Evolutionary conservation across 2,888 invertebrate species (phyloP).

Genomic region (Mesoligia furuncula): DNA sequence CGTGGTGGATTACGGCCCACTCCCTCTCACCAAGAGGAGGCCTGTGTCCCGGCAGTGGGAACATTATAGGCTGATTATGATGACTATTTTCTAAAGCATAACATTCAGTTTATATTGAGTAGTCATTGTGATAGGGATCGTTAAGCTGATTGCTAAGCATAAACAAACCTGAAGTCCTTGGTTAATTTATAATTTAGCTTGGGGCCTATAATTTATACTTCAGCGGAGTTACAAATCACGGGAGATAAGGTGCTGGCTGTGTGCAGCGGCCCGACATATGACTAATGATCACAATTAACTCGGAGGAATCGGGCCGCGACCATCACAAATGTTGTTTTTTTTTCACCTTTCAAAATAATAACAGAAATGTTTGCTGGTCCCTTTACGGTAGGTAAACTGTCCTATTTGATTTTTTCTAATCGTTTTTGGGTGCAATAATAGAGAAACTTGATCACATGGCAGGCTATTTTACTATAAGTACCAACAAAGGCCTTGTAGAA

Average conservation of each 20-base stretch:
- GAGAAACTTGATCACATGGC: not conserved
- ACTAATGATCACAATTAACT: slow-evolving; percentile 88
- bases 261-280: slow-evolving; percentile 79
- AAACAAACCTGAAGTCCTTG: slow-evolving; percentile 69
- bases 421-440: not conserved
- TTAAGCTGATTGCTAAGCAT: slow-evolving; percentile 21
- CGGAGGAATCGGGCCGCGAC: slow-evolving; percentile 75
- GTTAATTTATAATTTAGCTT: slow-evolving; percentile 75
- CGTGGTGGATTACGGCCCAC: too few relatives aligned
- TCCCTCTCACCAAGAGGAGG: too few relatives aligned
- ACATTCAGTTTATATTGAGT: not conserved
- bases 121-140: not conserved
- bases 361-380: slow-evolving; percentile 71
- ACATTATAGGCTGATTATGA: too few relatives aligned
- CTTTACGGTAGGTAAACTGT: not conserved
- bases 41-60: too few relatives aligned
- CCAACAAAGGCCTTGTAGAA: not conserved
- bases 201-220: slow-evolving; percentile 81
- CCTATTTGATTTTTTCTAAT: not conserved
- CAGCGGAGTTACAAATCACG: slow-evolving; percentile 84
- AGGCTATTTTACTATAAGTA: not conserved
- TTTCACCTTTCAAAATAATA: slow-evolving; percentile 78
- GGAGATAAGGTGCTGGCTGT: slow-evolving; percentile 80
- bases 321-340: slow-evolving; percentile 79
- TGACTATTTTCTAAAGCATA: not conserved